Percentiles rank a stretch among this genome's conserved stretches.
phyloP scores from a whole-genome alignment of 1,140 invertebrate species.

The Ooceraea biroi region DNA sequence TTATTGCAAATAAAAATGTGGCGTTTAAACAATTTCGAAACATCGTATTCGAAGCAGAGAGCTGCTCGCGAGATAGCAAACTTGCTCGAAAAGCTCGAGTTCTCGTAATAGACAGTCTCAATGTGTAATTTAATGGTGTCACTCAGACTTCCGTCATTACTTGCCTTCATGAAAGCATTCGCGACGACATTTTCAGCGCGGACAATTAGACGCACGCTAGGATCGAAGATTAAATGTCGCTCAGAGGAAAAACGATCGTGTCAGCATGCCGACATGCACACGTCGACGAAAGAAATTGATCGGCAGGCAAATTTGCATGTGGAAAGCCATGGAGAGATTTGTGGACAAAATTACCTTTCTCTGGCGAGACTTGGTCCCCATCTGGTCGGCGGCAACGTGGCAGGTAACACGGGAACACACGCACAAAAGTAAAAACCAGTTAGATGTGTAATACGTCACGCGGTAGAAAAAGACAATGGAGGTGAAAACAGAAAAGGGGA shows the following conservation, averaged over 20 bases:
- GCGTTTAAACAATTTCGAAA: not conserved
- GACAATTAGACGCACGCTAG: constrained; percentile 34
- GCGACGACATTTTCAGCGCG: constrained; percentile 17
- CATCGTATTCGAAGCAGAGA: not conserved
- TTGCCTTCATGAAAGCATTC: not conserved
- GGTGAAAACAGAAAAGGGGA: not conserved
- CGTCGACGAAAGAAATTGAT: constrained; percentile 35
- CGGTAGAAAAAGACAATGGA: not conserved
- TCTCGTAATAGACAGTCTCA: not conserved
- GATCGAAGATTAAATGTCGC: constrained; percentile 39
- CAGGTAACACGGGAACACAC: constrained; percentile 77
- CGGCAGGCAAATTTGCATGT: constrained; percentile 15
- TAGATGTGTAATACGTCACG: constrained; percentile 69
- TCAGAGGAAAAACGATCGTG: constrained; percentile 27
- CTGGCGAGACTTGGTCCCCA: constrained; percentile 87
- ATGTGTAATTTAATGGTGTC: not conserved
- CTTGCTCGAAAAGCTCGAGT: not conserved
- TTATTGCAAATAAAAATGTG: not conserved
- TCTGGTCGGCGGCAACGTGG: constrained; percentile 80
- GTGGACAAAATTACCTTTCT: constrained; percentile 85
- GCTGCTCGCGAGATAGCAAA: not conserved
- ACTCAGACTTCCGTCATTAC: not conserved
- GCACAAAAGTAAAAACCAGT: constrained; percentile 78
- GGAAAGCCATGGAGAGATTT: constrained; percentile 22
- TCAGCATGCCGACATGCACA: constrained; percentile 68